Base-by-base conservation (phyloP, 2,797 vertebrate species). In the Miichthys miiuy region DNA sequence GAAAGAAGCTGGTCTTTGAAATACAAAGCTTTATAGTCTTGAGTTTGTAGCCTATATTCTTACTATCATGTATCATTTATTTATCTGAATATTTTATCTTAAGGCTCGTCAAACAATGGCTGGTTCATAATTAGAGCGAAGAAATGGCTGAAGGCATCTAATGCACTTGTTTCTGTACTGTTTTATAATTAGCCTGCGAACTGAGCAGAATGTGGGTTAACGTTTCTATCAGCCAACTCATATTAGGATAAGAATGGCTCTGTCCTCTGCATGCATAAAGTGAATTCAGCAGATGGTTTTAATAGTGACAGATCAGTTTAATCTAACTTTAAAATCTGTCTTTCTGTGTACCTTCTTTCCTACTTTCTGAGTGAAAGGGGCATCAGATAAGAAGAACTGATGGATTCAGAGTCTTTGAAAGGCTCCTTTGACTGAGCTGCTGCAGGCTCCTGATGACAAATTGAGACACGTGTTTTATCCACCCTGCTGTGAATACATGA, bases 351-450 rank as follows among this genome's bases (percentile, higher is more conserved):
- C 72, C 73, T 72, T 79, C 68, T 74, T 75, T 82, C 73, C 69
- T 69, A 81, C 62, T 68, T 83, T 81, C 80, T 67, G 73, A 76
- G 79, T 65, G 82, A 90, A 90, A 82, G 80, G 83, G 65, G 64
- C 70, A 90, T 90, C 83, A 87, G 90, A 93, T 91, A 87, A 92
- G 80, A 84, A 63, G 52, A 82, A 80, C 66, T 78, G 89, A 91
- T 87, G 88, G 91, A 92, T 88, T 86, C 76, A 27, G 68, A 74
- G 70, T 44, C 78, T 80, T 63, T 85, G 81, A 83, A 78, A 82
- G 77, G 85, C 74, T 47, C 74, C 83, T 90, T 85, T 87, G 80
- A 88, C 72, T 55, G 82, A 86, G 83, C 80, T 41, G 82, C 88
- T 83, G 81, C 79, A 67, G 85, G 84, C 79, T 83, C 55, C 83